A percentile compares a stretch with the other conserved stretches of the same genome.
phyloP scores from a whole-genome alignment of 1,140 invertebrate genomes.

The Chlorops oryzae region DNA sequence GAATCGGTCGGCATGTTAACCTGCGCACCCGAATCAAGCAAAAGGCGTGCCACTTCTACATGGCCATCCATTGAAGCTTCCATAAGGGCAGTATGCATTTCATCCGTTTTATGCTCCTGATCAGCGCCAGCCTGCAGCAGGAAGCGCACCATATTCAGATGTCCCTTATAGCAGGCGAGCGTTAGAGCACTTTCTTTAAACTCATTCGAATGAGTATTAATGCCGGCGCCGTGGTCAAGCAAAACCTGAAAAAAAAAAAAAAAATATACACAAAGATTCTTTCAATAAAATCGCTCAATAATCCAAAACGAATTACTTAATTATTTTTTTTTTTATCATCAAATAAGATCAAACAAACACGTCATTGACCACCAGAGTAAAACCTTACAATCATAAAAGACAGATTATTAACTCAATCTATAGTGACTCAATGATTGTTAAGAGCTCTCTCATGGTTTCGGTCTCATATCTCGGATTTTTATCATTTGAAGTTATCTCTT shows the following conservation, averaged over 20 bases:
- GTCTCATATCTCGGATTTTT: conserved; percentile 47
- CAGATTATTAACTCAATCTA: conserved; percentile 39
- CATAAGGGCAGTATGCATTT: conserved; percentile 99
- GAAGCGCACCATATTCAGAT: conserved; percentile 95
- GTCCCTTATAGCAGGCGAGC: conserved; percentile 95
- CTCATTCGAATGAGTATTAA: conserved; percentile 98
- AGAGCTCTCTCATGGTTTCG: conserved; percentile 4
- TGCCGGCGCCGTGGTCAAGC: conserved; percentile 86
- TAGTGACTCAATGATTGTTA: not conserved
- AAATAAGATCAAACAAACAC: conserved; percentile 48
- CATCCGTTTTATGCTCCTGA: conserved; percentile 97
- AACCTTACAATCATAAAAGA: too few relatives aligned
- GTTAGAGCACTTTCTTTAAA: conserved; percentile 95
- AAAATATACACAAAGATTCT: conserved; percentile 1
- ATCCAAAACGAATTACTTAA: not conserved
- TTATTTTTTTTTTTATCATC: conserved; percentile 18
- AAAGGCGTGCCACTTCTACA: conserved; percentile 86
- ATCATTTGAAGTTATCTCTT: conserved; percentile 27
- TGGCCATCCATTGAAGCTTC: conserved; percentile 99
- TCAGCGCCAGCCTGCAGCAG: conserved; percentile 89
- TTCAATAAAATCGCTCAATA: not conserved
- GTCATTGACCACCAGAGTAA: conserved; percentile 25
- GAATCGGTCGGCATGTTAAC: conserved; percentile 99
- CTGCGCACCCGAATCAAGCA: conserved; percentile 95
- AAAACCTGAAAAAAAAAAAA: conserved; percentile 57